Evolutionary conservation across 2,113 vertebrate genomes (phyloP).

Genomic region (Scortum barcoo): DNA sequence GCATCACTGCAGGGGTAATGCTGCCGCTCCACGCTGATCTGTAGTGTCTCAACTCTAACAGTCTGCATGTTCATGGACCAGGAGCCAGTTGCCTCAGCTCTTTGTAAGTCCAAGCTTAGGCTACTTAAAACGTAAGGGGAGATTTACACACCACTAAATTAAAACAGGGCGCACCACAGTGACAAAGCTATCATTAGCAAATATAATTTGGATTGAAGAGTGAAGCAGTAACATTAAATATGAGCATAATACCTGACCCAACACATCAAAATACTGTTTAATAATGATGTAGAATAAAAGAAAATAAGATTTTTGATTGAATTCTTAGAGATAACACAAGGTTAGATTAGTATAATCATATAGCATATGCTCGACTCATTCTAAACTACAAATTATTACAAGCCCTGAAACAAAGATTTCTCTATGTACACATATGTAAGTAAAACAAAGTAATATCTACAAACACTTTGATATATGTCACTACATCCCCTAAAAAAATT

Average conservation of each 20-base stretch:
- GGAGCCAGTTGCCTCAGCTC: slow-evolving; percentile 1
- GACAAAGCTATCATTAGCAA: neutral
- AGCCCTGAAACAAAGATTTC: neutral
- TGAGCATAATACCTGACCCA: too few species aligned
- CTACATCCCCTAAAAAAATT: neutral
- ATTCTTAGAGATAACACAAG: neutral
- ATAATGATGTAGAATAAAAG: neutral
- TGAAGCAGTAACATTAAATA: neutral
- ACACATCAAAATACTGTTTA: too few species aligned
- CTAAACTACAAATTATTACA: neutral
- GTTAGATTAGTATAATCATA: neutral
- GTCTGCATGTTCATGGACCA: slow-evolving; percentile 38
- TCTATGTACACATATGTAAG: neutral
- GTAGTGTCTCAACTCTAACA: slow-evolving; percentile 32
- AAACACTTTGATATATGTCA: neutral
- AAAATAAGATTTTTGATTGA: neutral
- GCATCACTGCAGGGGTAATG: slow-evolving; percentile 64
- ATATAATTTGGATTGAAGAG: neutral
- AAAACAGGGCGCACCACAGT: neutral
- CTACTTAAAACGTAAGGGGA: neutral
- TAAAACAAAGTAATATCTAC: neutral
- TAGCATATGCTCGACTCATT: neutral
- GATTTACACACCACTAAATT: neutral
- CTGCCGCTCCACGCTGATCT: slow-evolving; percentile 57
- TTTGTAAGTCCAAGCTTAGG: neutral